These are phyloP conservation scores for Rhynchonema sp. DNA, from an alignment of 2,888 invertebrate genomes.

Conservation along the genomic window DNA sequence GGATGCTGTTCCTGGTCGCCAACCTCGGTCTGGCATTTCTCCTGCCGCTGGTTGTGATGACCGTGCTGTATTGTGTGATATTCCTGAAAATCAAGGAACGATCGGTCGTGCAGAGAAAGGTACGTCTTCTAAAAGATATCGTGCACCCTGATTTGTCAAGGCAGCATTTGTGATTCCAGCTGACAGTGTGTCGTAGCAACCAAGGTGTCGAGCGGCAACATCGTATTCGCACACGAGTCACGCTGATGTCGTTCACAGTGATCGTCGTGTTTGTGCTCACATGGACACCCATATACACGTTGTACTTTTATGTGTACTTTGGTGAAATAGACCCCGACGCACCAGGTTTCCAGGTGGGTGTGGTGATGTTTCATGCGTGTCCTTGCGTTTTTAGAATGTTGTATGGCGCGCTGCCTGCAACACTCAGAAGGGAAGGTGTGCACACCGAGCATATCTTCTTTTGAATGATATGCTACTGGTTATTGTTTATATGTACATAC, in stretches of 20 bases:
- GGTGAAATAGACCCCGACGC: too few species aligned
- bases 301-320: not conserved
- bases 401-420: too few species aligned
- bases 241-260: not conserved
- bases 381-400: too few species aligned
- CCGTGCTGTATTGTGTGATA: not conserved
- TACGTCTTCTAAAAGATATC: not conserved
- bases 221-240: not conserved
- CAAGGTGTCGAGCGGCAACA: not conserved
- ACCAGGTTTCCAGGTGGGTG: too few species aligned
- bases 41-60: not conserved
- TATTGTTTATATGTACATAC: too few species aligned
- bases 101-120: not conserved
- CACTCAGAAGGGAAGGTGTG: too few species aligned
- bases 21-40: not conserved
- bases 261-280: not conserved
- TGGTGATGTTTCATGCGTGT: too few species aligned
- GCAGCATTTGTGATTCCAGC: too few species aligned
- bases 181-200: too few species aligned
- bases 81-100: not conserved
- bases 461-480: too few species aligned
- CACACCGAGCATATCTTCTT: too few species aligned
- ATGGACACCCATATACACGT: not conserved
- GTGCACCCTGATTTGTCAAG: too few species aligned
- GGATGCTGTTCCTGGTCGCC: not conserved